Conservation (phyloP, 1,140 invertebrate genomes). For the Subanguina moxae region DNA sequence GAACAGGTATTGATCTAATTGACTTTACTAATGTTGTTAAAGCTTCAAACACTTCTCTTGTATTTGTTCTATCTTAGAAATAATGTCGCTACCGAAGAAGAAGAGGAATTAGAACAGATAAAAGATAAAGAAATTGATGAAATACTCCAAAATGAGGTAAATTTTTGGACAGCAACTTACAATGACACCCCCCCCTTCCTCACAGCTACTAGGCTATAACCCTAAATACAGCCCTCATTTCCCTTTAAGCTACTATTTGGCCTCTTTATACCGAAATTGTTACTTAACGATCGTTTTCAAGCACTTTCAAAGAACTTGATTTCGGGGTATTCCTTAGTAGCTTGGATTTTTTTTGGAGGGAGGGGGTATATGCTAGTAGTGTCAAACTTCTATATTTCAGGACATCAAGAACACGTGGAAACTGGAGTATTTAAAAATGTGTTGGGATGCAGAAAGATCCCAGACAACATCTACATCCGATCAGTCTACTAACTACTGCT, state of each 20-base stretch:
- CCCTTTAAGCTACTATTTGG: too few relatives aligned
- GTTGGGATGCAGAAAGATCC: conserved; percentile 5
- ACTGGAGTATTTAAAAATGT: conserved; percentile 20
- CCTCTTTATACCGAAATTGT: too few relatives aligned
- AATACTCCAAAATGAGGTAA: conserved; percentile 17
- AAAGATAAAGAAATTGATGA: conserved; percentile 7
- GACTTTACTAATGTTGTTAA: too few relatives aligned
- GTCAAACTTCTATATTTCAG: conserved; percentile 25
- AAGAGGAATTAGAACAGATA: too few relatives aligned
- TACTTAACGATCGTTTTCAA: too few relatives aligned
- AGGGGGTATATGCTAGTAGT: too few relatives aligned
- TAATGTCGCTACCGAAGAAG: too few relatives aligned
- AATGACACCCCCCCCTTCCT: too few relatives aligned
- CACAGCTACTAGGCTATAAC: too few relatives aligned
- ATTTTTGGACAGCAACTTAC: neutral
- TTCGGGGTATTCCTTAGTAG: neutral
- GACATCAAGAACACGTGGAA: conserved; percentile 44
- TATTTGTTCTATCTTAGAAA: too few relatives aligned
- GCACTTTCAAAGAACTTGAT: neutral
- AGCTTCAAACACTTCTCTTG: too few relatives aligned
- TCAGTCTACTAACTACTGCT: neutral
- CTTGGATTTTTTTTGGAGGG: neutral
- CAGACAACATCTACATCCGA: neutral
- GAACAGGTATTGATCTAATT: too few relatives aligned
- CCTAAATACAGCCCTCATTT: neutral